Base-by-base conservation (phyloP, 2,797 vertebrate species). In the Urocyon cinereoargenteus region DNA sequence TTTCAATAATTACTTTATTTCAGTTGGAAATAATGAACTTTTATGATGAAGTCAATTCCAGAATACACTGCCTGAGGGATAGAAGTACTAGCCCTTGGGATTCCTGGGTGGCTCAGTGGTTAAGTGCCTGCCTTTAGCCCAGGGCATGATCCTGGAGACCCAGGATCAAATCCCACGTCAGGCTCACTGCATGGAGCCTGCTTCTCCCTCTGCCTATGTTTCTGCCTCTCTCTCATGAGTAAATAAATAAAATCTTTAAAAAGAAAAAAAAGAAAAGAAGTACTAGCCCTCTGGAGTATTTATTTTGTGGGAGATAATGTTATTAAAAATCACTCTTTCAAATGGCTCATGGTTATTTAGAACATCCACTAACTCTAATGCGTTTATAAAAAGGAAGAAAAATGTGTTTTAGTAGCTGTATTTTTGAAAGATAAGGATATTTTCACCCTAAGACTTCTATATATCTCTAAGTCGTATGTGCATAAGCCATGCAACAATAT, bases 271-370 rank as follows among this genome's bases (percentile, higher is more conserved):
- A 6, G 40, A 40, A 40, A 40, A 96, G 18, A 96, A 62, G 15
- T 18, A 34, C 5, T 24, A 57, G n/a, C 28, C 8, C 19, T 81
- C 40, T 24, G 4, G 24, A 82, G 21, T 84, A 28, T 81, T 95
- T 95, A 70, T 84, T 96, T 68, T 84, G 4, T 75, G 82, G 86
- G 45, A 90, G 22, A 91, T 85, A 87, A 34, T 68, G 14, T 82
- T 86, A 75, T 90, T 82, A 88, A 93, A 97, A 96, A 94, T 5
- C 68, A 93, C 55, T 70, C 57, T 84, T 95, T 22, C 34, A 84
- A 92, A 89, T 61, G 59, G 16, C 26, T 96, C 26, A 64, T 68
- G 64, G 26, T 86, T 94, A 26, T 90, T 97, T 85, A 83, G 73
- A 93, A 91, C 28, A 93, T 72, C 68, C 28, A 61, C 64, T 86